Evolutionary conservation across 2,888 invertebrate species (phyloP).

Genomic region (Aporophyla lueneburgensis): DNA sequence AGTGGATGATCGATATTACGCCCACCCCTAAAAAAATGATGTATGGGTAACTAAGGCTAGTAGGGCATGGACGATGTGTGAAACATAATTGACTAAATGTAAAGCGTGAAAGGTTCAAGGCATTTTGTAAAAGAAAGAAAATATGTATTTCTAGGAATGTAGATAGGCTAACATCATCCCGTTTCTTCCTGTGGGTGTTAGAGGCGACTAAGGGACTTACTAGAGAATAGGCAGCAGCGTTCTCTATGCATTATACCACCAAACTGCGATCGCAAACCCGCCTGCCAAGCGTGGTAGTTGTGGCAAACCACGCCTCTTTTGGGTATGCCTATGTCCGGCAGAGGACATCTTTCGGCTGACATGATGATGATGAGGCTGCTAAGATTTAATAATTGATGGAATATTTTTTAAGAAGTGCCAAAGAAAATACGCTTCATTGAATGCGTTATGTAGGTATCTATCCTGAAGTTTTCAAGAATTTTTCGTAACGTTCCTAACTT

Average conservation of each 20-base stretch:
- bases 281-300: too few relatives aligned
- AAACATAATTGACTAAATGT: conserved; percentile 6
- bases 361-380: too few relatives aligned
- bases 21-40: conserved; percentile 24
- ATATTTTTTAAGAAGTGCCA: background rate
- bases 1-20: conserved; percentile 41
- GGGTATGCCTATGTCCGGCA: too few relatives aligned
- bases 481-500: background rate
- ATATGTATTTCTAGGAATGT: too few relatives aligned
- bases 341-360: too few relatives aligned
- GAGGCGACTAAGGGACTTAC: too few relatives aligned
- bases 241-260: too few relatives aligned
- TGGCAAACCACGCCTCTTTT: too few relatives aligned
- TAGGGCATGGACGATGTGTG: background rate
- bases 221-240: too few relatives aligned
- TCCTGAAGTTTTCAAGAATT: background rate
- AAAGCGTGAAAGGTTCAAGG: background rate
- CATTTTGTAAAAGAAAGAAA: background rate
- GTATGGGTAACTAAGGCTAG: conserved; percentile 1
- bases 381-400: background rate
- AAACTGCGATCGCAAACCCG: too few relatives aligned
- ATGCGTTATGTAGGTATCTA: background rate
- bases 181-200: too few relatives aligned
- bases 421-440: background rate
- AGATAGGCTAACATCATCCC: too few relatives aligned